phyloP scores from a whole-genome alignment of 1,140 invertebrate species.

The Wasmannia auropunctata region DNA sequence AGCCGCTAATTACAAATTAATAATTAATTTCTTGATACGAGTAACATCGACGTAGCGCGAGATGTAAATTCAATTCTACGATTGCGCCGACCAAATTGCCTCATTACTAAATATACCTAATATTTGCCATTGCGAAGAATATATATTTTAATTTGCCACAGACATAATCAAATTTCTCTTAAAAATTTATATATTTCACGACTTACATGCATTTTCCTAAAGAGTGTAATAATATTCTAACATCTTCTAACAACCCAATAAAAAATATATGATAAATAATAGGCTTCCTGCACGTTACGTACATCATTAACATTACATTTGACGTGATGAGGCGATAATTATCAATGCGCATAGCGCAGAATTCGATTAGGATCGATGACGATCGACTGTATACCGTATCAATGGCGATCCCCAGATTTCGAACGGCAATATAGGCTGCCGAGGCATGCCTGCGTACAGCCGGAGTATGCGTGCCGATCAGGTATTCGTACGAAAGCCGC shows the following conservation, averaged over 20 bases:
- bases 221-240: background rate
- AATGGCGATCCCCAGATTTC: slow-evolving; percentile 28
- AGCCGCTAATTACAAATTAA: slow-evolving; percentile 33
- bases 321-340: slow-evolving; percentile 4
- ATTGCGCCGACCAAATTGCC: background rate
- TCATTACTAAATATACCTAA: background rate
- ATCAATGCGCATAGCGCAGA: background rate
- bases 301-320: background rate
- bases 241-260: background rate
- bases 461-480: slow-evolving; percentile 36
- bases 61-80: slow-evolving; percentile 13
- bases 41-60: background rate
- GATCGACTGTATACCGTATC: slow-evolving; percentile 20
- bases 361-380: slow-evolving; percentile 11
- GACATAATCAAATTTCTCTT: background rate
- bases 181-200: background rate
- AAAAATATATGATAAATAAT: background rate
- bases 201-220: background rate
- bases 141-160: background rate
- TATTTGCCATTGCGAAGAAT: background rate
- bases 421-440: background rate
- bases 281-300: background rate
- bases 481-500: slow-evolving; percentile 59
- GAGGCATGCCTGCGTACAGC: slow-evolving; percentile 28
- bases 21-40: slow-evolving; percentile 33